These are phyloP conservation scores for Portevinia maculata DNA, from an alignment of 2,888 invertebrate genomes.

Conservation along the genomic window DNA sequence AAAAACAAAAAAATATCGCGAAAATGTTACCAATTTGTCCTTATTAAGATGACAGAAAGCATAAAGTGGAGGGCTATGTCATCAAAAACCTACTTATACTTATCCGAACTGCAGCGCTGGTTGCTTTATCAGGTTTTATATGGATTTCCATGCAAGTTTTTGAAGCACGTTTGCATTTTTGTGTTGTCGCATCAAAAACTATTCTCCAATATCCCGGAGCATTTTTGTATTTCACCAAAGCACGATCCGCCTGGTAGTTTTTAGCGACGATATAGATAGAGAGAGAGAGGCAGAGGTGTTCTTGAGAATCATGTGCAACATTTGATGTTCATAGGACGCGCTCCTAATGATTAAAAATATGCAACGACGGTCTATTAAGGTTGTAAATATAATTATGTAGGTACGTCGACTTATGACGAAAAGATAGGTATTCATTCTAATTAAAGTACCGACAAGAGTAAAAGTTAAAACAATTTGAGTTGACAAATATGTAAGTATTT, in stretches of 20 bases:
- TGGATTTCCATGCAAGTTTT: no score
- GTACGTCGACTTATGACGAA: slow-evolving; percentile 9
- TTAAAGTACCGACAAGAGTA: no score
- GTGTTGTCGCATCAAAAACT: no score
- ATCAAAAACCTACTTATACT: no score
- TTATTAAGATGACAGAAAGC: slow-evolving; percentile 13
- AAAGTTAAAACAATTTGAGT: no score
- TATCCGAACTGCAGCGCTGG: no score
- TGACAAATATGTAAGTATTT: no score
- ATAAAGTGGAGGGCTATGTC: background rate
- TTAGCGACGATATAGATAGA: no score
- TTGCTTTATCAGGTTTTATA: no score
- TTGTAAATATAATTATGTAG: slow-evolving; percentile 19
- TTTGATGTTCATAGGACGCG: background rate
- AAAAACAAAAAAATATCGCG: background rate
- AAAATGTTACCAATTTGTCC: slow-evolving; percentile 10
- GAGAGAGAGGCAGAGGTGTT: slow-evolving; percentile 12
- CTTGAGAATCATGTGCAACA: slow-evolving; percentile 16
- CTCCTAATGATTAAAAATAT: slow-evolving; percentile 22
- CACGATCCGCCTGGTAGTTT: background rate
- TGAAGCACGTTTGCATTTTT: background rate
- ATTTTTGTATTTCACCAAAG: no score
- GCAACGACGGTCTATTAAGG: slow-evolving; percentile 20
- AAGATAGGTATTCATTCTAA: no score
- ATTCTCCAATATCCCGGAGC: no score